A percentile compares a stretch with the other conserved stretches of the same genome.
phyloP scores from a whole-genome alignment of 2,113 vertebrate genomes.

The Microcebus murinus region DNA sequence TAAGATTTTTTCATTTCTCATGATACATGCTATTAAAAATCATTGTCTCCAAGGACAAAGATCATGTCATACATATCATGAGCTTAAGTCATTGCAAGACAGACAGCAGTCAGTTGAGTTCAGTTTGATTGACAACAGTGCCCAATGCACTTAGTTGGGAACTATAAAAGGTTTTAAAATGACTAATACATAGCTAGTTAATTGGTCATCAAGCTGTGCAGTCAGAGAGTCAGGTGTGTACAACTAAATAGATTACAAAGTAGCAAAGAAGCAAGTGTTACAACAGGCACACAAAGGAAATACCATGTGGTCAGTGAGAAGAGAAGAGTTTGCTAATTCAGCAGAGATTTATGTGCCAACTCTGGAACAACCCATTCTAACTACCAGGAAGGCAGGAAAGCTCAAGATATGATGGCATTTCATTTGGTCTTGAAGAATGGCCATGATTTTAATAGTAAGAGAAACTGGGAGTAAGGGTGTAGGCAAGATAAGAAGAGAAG shows the following conservation, averaged over 20 bases:
- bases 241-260: not conserved
- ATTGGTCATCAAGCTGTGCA: not conserved
- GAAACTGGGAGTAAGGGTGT: not conserved
- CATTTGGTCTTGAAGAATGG: not conserved
- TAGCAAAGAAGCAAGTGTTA: not conserved
- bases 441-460: not conserved
- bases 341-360: not conserved
- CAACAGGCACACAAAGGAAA: not conserved
- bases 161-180: not conserved
- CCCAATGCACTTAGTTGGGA: not conserved
- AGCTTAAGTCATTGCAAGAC: not conserved
- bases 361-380: not conserved
- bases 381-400: not conserved
- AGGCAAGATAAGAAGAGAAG: not conserved
- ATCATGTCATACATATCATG: not conserved
- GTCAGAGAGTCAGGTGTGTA: not conserved
- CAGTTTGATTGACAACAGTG: not conserved
- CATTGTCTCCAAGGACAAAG: not conserved
- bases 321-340: not conserved
- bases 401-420: not conserved
- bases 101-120: not conserved
- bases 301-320: not conserved
- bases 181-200: not conserved
- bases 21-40: not conserved
- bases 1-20: not conserved